phyloP scores from a whole-genome alignment of 1,140 invertebrate genomes.

The Drosophila santomea region DNA sequence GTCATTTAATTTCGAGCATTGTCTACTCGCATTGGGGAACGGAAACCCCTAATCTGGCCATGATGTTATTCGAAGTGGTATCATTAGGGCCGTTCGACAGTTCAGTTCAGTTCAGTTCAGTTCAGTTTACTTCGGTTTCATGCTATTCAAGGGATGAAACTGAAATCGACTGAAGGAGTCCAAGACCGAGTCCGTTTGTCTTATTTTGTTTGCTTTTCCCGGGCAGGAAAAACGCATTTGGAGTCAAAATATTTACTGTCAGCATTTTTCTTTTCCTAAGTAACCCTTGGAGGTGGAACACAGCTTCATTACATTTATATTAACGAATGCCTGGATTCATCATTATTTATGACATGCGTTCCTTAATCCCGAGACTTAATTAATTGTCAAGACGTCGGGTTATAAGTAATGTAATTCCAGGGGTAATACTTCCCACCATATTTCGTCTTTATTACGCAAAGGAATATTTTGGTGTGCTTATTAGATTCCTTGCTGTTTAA shows the following conservation, averaged over 20 bases:
- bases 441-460: conserved; percentile 9
- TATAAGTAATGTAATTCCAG: conserved; percentile 23
- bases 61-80: conserved; percentile 79
- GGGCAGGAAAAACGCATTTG: conserved; percentile 43
- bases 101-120: conserved; percentile 32
- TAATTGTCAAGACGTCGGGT: conserved; percentile 49
- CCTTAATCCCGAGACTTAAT: conserved; percentile 51
- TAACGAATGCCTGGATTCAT: conserved; percentile 51
- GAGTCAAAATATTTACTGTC: conserved; percentile 81
- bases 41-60: conserved; percentile 84
- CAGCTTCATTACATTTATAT: conserved; percentile 63
- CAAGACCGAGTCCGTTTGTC: conserved; percentile 43
- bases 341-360: conserved; percentile 64
- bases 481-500: conserved; percentile 19
- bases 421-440: conserved; percentile 5
- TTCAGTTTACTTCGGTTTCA: conserved; percentile 31
- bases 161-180: conserved; percentile 45
- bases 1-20: conserved; percentile 84
- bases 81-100: conserved; percentile 65
- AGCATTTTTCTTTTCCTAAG: conserved; percentile 70
- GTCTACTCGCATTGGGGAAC: conserved; percentile 77
- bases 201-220: conserved; percentile 47
- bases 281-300: conserved; percentile 46
- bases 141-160: conserved; percentile 2
- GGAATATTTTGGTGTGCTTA: conserved; percentile 16